These are phyloP conservation scores for Geococcyx californianus DNA, from an alignment of 2,113 vertebrate genomes.

Conservation along the genomic window DNA sequence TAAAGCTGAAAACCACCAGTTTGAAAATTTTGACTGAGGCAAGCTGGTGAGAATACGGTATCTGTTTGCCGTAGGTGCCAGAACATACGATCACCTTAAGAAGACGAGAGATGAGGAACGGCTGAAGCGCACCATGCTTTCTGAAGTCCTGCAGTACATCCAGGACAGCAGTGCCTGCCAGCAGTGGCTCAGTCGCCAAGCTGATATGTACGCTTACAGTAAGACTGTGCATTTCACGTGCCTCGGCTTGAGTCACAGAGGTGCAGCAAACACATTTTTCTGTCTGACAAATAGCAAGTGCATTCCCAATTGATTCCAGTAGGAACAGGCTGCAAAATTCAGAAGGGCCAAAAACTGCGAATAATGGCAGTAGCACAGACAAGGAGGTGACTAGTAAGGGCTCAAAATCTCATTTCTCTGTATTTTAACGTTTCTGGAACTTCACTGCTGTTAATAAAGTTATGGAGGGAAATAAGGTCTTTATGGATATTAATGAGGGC, in stretches of 20 bases:
- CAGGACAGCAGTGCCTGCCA: conserved; percentile 94
- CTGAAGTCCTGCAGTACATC: conserved; percentile 95
- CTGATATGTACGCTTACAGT: conserved; percentile 85
- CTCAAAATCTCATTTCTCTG: neutral
- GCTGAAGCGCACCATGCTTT: conserved; percentile 92
- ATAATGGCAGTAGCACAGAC: neutral
- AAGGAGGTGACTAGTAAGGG: neutral
- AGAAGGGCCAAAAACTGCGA: neutral
- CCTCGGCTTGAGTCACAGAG: neutral
- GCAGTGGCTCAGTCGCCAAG: conserved; percentile 97
- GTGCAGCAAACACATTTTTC: rapidly evolving
- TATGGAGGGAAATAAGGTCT: neutral
- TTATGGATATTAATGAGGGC: conserved; percentile 12
- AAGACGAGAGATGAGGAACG: conserved; percentile 89
- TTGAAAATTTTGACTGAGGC: rapidly evolving
- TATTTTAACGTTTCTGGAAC: neutral
- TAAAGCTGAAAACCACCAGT: neutral
- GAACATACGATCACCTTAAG: conserved; percentile 90
- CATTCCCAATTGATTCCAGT: rapidly evolving
- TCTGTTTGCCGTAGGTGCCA: conserved; percentile 80
- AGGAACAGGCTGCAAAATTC: neutral
- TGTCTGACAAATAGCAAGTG: too few relatives aligned
- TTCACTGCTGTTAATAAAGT: neutral
- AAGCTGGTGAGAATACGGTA: neutral
- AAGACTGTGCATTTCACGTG: neutral